Base-by-base conservation (phyloP, 2,888 invertebrate genomes). In the Meteorus colon region DNA sequence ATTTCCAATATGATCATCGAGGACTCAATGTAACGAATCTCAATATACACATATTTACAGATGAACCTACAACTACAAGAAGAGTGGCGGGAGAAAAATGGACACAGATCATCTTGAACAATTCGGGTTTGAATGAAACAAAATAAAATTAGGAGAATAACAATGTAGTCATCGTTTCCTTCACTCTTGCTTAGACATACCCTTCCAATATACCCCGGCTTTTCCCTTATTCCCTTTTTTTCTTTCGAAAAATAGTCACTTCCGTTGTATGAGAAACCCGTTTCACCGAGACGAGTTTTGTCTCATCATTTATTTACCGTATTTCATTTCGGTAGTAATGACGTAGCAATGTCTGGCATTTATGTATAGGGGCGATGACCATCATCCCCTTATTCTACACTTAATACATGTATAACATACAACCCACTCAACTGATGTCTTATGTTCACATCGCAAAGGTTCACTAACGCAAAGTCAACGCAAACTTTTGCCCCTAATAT, bases 1-100 rank as follows among this genome's bases (percentile, higher is more conserved):
- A 80, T 80, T 80, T 75, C 78, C 78, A 79, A 80, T 79, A 48
- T 48, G 77, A 80, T 80, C 77, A 76, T 74, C 14, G 10, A 60
- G 29, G 16, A 12, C 10, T 59, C 1, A 29, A 45, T 5, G 55
- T 69, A 69, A 69, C 55, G n/a, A 48, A 48, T 48, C n/a, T 48
- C n/a, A 48, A 48, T 48, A n/a, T 5, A 48, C 4, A n/a, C n/a
- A 48, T 48, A n/a, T 48, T 16, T n/a, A 48, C 4, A n/a, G 16
- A 5, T 48, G n/a, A 4, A 48, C 48, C 16, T n/a, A n/a, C n/a
- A 48, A 48, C n/a, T 5, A n/a, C n/a, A n/a, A 48, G 4, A 48
- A 48, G n/a, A 4, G 16, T 14, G 45, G 1, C 3, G 16, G n/a
- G 16, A 48, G 24, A 55, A 55, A 19, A 55, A 55, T 19, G n/a